Conservation (phyloP, 2,888 invertebrate species). For the Hemicrepidius hirtus region DNA sequence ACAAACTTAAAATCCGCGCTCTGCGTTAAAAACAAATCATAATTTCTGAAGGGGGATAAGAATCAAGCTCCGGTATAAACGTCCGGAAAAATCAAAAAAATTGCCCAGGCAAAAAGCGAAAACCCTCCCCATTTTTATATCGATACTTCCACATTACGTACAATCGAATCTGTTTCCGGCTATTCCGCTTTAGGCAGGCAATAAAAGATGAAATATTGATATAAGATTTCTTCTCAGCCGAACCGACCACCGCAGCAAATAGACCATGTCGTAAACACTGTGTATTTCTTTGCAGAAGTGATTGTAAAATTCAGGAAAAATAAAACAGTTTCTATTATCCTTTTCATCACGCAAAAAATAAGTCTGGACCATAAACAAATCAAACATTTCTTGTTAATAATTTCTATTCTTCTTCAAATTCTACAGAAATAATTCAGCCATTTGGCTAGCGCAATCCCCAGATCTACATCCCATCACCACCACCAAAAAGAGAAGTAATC, state of each 20-base stretch:
- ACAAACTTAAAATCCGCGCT: neutral
- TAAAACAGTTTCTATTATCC: too few relatives aligned
- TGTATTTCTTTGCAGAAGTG: slow-evolving; percentile 23
- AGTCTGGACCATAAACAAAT: too few relatives aligned
- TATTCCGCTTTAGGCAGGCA: slow-evolving; percentile 37
- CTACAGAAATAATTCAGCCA: too few relatives aligned
- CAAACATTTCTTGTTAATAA: too few relatives aligned
- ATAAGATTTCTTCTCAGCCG: slow-evolving; percentile 29
- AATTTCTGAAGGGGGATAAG: neutral
- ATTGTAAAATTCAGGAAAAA: slow-evolving; percentile 7
- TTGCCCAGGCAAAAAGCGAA: slow-evolving; percentile 1
- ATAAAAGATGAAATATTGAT: slow-evolving; percentile 44
- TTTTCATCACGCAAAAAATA: too few relatives aligned
- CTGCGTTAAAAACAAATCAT: neutral
- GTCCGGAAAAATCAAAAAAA: slow-evolving; percentile 16
- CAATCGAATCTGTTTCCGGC: slow-evolving; percentile 44
- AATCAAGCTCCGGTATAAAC: neutral
- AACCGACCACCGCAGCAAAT: slow-evolving; percentile 35
- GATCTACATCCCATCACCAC: too few relatives aligned
- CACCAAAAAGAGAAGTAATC: too few relatives aligned
- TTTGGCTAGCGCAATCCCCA: too few relatives aligned
- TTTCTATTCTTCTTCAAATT: too few relatives aligned
- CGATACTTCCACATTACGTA: slow-evolving; percentile 35
- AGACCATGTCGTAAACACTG: slow-evolving; percentile 28
- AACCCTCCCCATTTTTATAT: slow-evolving; percentile 17